phyloP scores from a whole-genome alignment of 2,113 vertebrate species.

The Cervus canadensis region DNA sequence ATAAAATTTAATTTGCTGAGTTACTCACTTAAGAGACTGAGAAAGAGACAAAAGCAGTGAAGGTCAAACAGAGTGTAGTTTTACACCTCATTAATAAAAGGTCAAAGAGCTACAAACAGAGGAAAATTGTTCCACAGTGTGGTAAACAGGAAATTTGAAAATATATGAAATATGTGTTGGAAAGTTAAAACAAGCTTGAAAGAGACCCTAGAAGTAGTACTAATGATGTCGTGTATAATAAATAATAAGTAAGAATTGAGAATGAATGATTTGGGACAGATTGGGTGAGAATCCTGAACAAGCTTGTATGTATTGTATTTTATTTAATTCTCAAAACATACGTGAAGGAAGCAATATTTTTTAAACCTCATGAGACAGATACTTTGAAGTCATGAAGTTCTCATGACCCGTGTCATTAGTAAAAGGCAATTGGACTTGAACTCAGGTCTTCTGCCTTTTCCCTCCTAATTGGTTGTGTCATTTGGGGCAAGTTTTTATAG shows the following conservation, averaged over 20 bases:
- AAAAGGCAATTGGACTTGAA: not conserved
- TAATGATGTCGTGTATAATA: not conserved
- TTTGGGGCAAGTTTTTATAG: not conserved
- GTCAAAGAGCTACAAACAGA: not conserved
- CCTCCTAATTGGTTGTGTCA: not conserved
- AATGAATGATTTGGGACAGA: not conserved
- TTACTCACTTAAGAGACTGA: not conserved
- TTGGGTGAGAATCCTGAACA: not conserved
- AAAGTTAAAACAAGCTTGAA: not conserved
- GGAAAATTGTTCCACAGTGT: not conserved
- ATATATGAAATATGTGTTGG: not conserved
- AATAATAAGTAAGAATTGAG: not conserved
- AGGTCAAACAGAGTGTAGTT: not conserved
- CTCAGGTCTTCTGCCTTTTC: not conserved
- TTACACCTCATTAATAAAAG: slow-evolving; percentile 7
- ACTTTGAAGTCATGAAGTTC: not conserved
- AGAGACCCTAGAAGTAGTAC: not conserved
- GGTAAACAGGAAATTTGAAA: not conserved
- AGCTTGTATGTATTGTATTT: not conserved
- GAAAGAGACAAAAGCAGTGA: not conserved
- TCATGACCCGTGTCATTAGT: not conserved
- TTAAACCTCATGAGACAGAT: not conserved
- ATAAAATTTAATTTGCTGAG: slow-evolving; percentile 19
- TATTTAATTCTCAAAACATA: slow-evolving; percentile 24
- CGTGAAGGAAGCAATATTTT: not conserved